Percentiles rank a stretch among this genome's conserved stretches.
phyloP scores from a whole-genome alignment of 2,888 invertebrate genomes.

The Ctenicera cuprea region DNA sequence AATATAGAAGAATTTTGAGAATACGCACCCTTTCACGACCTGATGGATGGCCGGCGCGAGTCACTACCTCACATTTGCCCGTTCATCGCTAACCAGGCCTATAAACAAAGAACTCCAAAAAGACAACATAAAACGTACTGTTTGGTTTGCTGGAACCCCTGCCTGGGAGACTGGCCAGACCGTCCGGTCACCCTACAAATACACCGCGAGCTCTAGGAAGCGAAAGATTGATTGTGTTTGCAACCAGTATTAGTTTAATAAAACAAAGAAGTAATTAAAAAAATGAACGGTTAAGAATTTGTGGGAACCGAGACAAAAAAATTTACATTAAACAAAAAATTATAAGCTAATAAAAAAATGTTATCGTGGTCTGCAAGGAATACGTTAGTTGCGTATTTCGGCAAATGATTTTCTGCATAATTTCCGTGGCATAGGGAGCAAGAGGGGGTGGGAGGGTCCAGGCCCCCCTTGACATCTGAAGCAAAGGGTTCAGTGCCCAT shows the following conservation, averaged over 20 bases:
- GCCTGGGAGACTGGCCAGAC: constrained; percentile 57
- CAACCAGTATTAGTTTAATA: too few species aligned
- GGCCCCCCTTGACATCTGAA: too few species aligned
- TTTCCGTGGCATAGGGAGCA: too few species aligned
- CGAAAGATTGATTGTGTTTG: too few species aligned
- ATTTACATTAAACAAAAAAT: too few species aligned
- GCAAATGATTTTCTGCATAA: too few species aligned
- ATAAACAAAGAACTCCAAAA: constrained; percentile 62
- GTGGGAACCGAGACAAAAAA: background rate
- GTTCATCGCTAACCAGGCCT: constrained; percentile 60
- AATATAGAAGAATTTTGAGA: constrained; percentile 27
- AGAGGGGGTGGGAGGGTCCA: too few species aligned
- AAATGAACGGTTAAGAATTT: background rate
- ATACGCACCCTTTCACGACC: constrained; percentile 31
- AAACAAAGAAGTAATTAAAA: too few species aligned
- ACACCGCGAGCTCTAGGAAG: constrained; percentile 26
- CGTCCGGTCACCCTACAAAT: constrained; percentile 49
- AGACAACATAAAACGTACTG: constrained; percentile 60
- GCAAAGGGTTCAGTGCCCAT: too few species aligned
- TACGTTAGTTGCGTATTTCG: too few species aligned
- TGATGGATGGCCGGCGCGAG: constrained; percentile 43
- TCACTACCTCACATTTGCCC: constrained; percentile 49
- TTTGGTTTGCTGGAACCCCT: constrained; percentile 62
- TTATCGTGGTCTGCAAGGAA: too few species aligned
- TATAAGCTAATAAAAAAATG: too few species aligned